Base-by-base conservation (phyloP, 2,888 invertebrate species). In the Polyploca ridens region DNA sequence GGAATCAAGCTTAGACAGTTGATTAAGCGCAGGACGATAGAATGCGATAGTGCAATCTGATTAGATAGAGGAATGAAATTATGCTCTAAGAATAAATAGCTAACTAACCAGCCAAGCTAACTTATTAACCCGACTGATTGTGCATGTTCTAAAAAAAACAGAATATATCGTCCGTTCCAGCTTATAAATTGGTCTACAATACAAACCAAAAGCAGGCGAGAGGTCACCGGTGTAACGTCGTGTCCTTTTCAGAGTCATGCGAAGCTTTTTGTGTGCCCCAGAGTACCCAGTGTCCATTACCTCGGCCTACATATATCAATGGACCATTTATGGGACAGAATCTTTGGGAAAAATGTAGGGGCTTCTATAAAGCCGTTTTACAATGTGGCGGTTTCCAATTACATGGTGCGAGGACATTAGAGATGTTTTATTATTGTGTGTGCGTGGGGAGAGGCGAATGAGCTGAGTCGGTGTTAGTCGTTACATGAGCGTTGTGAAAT, bases 291-390 rank as follows among this genome's bases (percentile, higher is more conserved):
- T 66, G 70, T 70, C 70, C 68, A 64, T 70, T 68, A 69, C 69
- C 41, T 10, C 66, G 69, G 63, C 69, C 69, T 66, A 68, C 69
- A 66, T 68, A 62, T 66, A 60, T 67, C 68, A 71, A 71, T 68
- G 66, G 67, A 64, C 63, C 62, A 59, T 57, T 62, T 63, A 38
- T 63, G 41, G 58, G 33, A 33, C 33, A 46, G 58, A 59, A 61
- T 61, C 41, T 41, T 38, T 58, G 41, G 60, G 41, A 41, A 41
- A 41, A 41, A 41, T 41, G 41, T 41, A 41, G 13, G 16, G 33
- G 19, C 16, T 19, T n/a, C 19, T n/a, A 54, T 54, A 54, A 19
- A 54, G 19, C 54, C n/a, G 54, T 54, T 54, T 54, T 54, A 49
- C 19, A 54, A 19, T 19, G 16, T 19, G 16, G 54, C 54, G 7